Base-by-base conservation (phyloP, 2,888 invertebrate species). In the Pollenia amentaria region DNA sequence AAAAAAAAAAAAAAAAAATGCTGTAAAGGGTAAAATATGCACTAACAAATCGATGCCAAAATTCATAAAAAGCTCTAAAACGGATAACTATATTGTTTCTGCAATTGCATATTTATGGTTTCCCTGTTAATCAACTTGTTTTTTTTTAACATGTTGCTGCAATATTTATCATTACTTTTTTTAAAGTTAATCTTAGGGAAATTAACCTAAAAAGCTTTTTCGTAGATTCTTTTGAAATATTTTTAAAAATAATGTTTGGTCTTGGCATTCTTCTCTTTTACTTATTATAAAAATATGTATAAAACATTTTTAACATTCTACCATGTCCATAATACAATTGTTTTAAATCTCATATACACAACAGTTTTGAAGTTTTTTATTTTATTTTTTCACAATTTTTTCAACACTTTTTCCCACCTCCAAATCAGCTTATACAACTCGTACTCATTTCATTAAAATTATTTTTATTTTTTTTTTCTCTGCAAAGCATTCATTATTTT, bases 271-370 rank as follows among this genome's bases (percentile, higher is more conserved):
- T n/a, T 73, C 73, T 16, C 38, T 14, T 14, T 46, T 14, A 21
- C 18, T 53, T 3, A 53, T 53, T 53, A 44, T 42, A 76, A 51
- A 64, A 76, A 51, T 76, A 51, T 21, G 51, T 76, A 51, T 9
- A 64, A 62, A 57, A 69, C 10, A 57, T 48, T 48, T 48, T 69
- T 57, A 51, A 60, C 62, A 51, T 69, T 60, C 51, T 48, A 40
- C 12, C 60, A 40, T 78, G 69, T 42, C 67, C 77, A 67, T 77
- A 55, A 67, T 51, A 57, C 57, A 67, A 55, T 77, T 77, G 46
- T 77, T 65, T 77, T 55, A 77, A 77, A 67, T 77, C 69, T 78
- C 60, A 60, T 60, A 48, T 60, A 69, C 78, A 69, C 46, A 69
- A 21, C 40, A 60, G 44, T 57, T 57, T 44, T 46, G 8, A 16